A percentile compares a stretch with the other conserved stretches of the same genome.
These are phyloP conservation scores for Motacilla tschutschensis DNA, from an alignment of 2,113 vertebrate genomes.

Conservation along the genomic window DNA sequence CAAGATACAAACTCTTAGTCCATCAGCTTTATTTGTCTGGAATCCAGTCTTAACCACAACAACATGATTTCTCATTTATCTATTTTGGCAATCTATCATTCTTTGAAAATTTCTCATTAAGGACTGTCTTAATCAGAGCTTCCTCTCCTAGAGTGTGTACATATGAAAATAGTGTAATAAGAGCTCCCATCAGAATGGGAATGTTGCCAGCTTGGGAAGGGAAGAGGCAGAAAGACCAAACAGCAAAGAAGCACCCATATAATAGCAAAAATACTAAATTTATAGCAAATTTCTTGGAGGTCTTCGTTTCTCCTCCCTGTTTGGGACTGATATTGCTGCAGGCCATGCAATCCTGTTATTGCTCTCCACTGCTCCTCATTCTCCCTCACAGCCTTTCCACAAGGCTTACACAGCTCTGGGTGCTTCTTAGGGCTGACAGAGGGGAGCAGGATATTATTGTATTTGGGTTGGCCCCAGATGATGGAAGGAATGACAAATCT, in stretches of 20 bases:
- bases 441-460: not conserved
- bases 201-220: not conserved
- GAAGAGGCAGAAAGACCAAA: not conserved
- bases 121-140: not conserved
- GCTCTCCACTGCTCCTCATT: not conserved
- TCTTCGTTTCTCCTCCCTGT: not conserved
- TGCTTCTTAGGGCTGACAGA: not conserved
- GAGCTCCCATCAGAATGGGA: not conserved
- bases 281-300: not conserved
- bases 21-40: not conserved
- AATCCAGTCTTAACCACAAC: not conserved
- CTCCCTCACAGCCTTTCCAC: not conserved
- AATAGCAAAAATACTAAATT: not conserved
- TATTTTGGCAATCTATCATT: not conserved
- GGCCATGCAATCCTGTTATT: not conserved
- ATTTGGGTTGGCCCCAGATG: too few relatives aligned
- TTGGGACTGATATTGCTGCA: not conserved
- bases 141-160: not conserved
- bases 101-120: not conserved
- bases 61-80: not conserved
- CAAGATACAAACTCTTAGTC: not conserved
- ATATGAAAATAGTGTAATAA: not conserved
- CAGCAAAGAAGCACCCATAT: rapidly evolving
- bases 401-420: not conserved
- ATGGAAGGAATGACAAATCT: too few relatives aligned